Base-by-base conservation (phyloP, 2,113 vertebrate genomes). In the Melanocharis versteri region DNA sequence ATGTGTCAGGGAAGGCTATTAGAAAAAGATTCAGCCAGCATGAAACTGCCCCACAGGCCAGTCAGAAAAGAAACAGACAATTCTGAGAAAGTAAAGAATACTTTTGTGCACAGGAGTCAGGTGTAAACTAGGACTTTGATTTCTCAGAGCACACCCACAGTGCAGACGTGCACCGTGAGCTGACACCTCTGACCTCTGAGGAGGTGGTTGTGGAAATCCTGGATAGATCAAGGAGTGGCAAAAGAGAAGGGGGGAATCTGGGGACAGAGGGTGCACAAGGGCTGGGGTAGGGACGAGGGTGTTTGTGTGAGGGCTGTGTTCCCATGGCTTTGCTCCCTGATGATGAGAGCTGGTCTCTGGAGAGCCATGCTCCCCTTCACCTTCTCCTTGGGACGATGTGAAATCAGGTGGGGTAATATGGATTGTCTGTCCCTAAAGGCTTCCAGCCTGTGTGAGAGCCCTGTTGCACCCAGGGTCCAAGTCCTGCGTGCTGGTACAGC, bases 111-210 rank as follows among this genome's bases (percentile, higher is more conserved):
- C 6, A 5, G 16, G 26, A 89, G 15, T 18, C 42, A 27, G 68
- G 37, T 0, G 1, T 51, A 15, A 11, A 17, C 0, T 0, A 69
- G 61, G 40, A n/a, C 8, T 28, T 47, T 37, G 40, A 26, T 47
- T 70, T 50, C 70, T 31, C 23, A 20, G 28, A 58, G 62, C 44
- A 39, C n/a, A 15, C 16, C 45, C 64, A 31, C 7, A 6, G 28
- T 21, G 57, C 40, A 44, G 58, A 39, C 7, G 14, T 65, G 62
- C 50, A 16, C 22, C 1, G 0, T 17, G 64, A 71, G 51, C 77
- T 77, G 35, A 16, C 26, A 16, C 9, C 53, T 61, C 58, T 78
- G 42, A 44, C 24, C 40, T 35, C 0, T 0, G 40, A 18, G 51
- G 22, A 40, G 22, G 30, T 13, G 54, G 22, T 7, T 58, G 54